Percentiles rank a stretch among this genome's conserved stretches.
Conservation (phyloP, 2,888 invertebrate species). For the Leucoptera coffeella region DNA sequence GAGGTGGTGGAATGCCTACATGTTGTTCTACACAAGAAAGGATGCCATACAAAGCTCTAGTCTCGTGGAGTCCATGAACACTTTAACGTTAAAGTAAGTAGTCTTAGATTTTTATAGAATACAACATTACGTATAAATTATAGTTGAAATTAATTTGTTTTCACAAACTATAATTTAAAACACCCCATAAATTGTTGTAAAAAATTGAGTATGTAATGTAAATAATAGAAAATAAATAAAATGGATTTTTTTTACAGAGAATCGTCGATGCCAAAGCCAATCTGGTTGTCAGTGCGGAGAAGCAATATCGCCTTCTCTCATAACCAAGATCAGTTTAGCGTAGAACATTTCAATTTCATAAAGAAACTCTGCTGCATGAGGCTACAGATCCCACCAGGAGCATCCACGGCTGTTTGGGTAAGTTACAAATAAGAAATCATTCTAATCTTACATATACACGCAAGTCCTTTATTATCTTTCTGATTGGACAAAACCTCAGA, state of each 20-base stretch:
- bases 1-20: constrained; percentile 99
- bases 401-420: constrained; percentile 37
- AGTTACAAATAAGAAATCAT: too few species aligned
- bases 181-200: too few species aligned
- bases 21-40: constrained; percentile 90
- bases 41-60: constrained; percentile 54
- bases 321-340: constrained; percentile 89
- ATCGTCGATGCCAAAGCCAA: constrained; percentile 73
- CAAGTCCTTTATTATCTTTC: too few species aligned
- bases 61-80: constrained; percentile 29
- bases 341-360: constrained; percentile 94
- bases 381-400: constrained; percentile 29
- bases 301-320: constrained; percentile 96
- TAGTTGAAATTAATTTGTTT: constrained; percentile 1
- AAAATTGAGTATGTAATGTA: too few species aligned
- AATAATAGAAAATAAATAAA: too few species aligned
- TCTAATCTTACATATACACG: too few species aligned
- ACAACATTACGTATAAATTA: background rate
- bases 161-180: too few species aligned
- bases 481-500: too few species aligned
- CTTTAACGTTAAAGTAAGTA: constrained; percentile 37
- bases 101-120: background rate
- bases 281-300: constrained; percentile 87
- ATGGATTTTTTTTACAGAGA: constrained; percentile 32
- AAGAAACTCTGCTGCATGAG: constrained; percentile 67